Evolutionary conservation across 2,888 invertebrate species (phyloP).

Genomic region (Eilema caniola): DNA sequence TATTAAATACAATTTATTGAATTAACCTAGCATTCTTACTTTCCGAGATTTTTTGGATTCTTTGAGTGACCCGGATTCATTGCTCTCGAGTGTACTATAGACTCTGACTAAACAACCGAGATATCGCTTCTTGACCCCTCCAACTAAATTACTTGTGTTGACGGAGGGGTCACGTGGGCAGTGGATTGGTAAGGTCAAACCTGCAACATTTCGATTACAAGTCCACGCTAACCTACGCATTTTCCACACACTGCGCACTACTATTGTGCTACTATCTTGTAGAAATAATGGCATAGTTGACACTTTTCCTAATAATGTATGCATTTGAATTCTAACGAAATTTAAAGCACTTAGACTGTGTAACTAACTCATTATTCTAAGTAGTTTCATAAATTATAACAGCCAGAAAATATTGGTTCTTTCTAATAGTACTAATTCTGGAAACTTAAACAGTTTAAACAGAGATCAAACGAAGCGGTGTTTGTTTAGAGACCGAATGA

Average conservation of each 20-base stretch:
- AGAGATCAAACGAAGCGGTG: slow-evolving; percentile 40
- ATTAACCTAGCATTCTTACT: too few relatives aligned
- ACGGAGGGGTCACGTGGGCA: neutral
- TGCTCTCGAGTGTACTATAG: too few relatives aligned
- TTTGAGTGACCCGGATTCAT: too few relatives aligned
- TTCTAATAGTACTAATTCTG: slow-evolving; percentile 29
- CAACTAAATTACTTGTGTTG: neutral
- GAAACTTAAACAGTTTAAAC: slow-evolving; percentile 43
- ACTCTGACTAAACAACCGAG: neutral
- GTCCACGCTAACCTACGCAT: neutral
- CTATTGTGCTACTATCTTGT: neutral
- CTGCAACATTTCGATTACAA: neutral
- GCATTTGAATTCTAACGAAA: neutral
- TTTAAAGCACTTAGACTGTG: neutral
- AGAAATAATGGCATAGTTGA: too few relatives aligned
- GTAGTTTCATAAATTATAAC: slow-evolving; percentile 1
- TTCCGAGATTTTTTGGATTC: too few relatives aligned
- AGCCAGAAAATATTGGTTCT: neutral
- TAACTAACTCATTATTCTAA: neutral
- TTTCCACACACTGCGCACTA: neutral
- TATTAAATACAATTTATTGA: too few relatives aligned
- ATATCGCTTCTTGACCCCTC: neutral
- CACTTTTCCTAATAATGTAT: neutral
- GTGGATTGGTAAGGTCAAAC: neutral
- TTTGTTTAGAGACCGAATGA: slow-evolving; percentile 41